These are phyloP conservation scores for Caenorhabditis uteleia DNA, from an alignment of 2,888 invertebrate genomes.

Conservation along the genomic window DNA sequence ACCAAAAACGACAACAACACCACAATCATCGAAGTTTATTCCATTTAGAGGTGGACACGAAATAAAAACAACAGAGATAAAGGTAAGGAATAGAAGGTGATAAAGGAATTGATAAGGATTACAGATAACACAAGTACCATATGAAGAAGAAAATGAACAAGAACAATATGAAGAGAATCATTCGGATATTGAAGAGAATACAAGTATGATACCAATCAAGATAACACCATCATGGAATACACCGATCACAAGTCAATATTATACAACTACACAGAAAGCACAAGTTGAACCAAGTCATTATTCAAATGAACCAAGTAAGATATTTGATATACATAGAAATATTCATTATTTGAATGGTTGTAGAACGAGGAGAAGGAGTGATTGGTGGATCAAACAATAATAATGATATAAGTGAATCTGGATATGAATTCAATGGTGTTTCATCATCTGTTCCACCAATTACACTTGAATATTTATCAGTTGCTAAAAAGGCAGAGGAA, in stretches of 20 bases:
- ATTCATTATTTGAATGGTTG: background rate
- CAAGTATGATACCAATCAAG: background rate
- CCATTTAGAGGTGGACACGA: background rate
- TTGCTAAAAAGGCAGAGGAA: background rate
- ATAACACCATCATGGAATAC: background rate
- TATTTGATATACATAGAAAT: background rate
- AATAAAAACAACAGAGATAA: constrained; percentile 1
- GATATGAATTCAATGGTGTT: constrained; percentile 10
- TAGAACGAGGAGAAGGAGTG: constrained; percentile 3
- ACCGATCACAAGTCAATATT: too few species aligned
- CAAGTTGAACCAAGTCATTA: background rate
- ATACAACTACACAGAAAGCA: background rate
- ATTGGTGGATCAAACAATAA: background rate
- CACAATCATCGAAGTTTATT: background rate
- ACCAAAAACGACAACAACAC: background rate
- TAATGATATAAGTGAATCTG: constrained; percentile 15
- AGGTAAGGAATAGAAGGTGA: background rate
- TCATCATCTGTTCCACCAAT: constrained; percentile 10
- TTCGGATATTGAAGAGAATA: background rate
- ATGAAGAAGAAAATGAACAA: background rate
- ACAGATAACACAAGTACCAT: background rate
- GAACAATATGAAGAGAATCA: background rate
- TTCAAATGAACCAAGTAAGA: background rate
- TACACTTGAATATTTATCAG: constrained; percentile 9
- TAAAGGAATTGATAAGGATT: background rate